phyloP scores from a whole-genome alignment of 2,113 vertebrate species.

The Pituophis catenifer region DNA sequence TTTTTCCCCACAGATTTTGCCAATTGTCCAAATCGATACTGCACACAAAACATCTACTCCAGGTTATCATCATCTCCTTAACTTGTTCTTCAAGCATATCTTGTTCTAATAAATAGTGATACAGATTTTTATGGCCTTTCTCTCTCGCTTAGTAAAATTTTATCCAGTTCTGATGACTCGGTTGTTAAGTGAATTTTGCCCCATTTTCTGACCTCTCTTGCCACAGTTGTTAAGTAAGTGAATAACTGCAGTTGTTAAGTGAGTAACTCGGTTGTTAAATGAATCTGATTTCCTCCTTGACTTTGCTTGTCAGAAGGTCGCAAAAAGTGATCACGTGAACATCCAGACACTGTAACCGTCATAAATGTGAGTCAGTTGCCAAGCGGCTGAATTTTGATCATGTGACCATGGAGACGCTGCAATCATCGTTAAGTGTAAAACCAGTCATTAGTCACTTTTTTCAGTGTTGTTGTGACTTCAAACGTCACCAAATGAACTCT shows the following conservation, averaged over 20 bases:
- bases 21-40: no score
- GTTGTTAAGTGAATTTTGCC: background rate
- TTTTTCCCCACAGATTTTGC: no score
- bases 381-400: background rate
- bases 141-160: no score
- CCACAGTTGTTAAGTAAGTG: background rate
- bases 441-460: background rate
- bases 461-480: background rate
- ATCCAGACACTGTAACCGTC: background rate
- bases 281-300: background rate
- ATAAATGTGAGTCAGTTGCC: background rate
- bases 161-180: no score
- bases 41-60: no score
- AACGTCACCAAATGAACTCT: background rate
- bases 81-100: no score
- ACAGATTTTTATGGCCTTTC: no score
- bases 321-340: background rate
- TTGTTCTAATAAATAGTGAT: no score
- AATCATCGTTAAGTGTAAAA: background rate
- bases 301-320: background rate
- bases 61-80: no score
- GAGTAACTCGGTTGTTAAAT: background rate
- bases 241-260: background rate
- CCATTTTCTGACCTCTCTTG: background rate
- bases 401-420: background rate